Evolutionary conservation across 2,113 vertebrate genomes (phyloP).

Genomic region (Rhegmatorhina hoffmannsi): DNA sequence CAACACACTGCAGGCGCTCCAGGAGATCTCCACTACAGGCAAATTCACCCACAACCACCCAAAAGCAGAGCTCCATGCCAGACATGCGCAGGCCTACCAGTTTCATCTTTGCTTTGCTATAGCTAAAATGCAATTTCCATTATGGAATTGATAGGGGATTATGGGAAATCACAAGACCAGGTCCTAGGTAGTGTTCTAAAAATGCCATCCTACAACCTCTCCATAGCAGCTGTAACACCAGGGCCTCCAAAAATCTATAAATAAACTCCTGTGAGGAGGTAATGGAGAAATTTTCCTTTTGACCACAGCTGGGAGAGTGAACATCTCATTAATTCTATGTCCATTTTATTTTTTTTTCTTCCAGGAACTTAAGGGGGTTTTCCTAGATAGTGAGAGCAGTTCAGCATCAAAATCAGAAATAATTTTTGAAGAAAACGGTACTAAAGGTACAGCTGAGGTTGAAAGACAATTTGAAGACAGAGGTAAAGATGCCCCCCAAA

Average conservation of each 20-base stretch:
- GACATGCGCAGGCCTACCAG: background rate
- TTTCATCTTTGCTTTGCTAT: background rate
- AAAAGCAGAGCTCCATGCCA: background rate
- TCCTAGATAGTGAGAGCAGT: background rate
- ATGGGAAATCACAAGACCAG: background rate
- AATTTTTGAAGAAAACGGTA: background rate
- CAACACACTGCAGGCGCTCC: background rate
- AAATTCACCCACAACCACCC: background rate
- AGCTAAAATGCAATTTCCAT: background rate
- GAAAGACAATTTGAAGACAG: background rate
- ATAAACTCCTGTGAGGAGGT: background rate
- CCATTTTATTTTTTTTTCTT: background rate
- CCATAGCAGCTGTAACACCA: background rate
- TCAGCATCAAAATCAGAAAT: background rate
- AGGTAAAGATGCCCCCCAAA: background rate
- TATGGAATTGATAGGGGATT: background rate
- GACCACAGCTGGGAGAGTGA: background rate
- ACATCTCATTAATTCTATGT: background rate
- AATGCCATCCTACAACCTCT: background rate
- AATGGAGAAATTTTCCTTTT: background rate
- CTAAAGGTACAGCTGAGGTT: background rate
- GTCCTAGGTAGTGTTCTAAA: background rate
- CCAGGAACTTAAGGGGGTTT: rapidly evolving
- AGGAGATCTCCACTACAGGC: background rate
- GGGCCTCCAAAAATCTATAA: background rate